These are phyloP conservation scores for Bubo blakistoni DNA, from an alignment of 2,113 vertebrate species.

Conservation along the genomic window DNA sequence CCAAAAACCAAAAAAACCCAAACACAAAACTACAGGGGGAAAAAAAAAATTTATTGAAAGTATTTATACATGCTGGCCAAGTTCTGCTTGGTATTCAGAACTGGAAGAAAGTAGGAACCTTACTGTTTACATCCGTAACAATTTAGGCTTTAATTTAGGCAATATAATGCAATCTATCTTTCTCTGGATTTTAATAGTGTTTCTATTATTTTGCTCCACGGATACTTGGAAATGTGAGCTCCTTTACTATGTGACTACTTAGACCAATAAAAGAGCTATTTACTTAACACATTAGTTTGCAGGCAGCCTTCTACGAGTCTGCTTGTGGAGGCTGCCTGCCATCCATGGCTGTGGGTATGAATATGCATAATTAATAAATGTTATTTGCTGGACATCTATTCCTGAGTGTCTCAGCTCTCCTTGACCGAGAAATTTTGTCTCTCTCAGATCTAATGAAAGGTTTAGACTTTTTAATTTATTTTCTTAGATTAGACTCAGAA, in stretches of 20 bases:
- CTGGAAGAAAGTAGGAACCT: not conserved
- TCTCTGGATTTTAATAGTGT: slow-evolving; percentile 5
- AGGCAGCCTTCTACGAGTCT: not conserved
- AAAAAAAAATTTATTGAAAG: not conserved
- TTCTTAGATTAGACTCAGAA: slow-evolving; percentile 64
- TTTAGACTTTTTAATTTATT: slow-evolving; percentile 60
- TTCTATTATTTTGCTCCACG: slow-evolving; percentile 10
- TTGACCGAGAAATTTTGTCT: slow-evolving; percentile 56
- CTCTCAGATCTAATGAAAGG: slow-evolving; percentile 48
- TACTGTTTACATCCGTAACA: not conserved
- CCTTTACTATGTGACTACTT: not conserved
- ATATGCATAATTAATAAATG: slow-evolving; percentile 35
- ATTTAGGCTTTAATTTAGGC: slow-evolving; percentile 3
- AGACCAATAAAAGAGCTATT: not conserved
- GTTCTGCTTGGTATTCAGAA: slow-evolving; percentile 1
- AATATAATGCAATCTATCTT: slow-evolving; percentile 15
- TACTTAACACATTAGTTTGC: not conserved
- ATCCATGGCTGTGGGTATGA: not conserved
- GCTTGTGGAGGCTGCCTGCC: not conserved
- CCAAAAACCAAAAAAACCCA: not conserved
- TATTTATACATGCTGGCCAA: not conserved
- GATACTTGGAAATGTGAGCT: slow-evolving; percentile 23
- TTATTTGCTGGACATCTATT: not conserved
- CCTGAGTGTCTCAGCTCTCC: slow-evolving; percentile 27
- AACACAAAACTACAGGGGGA: not conserved